Evolutionary conservation across 2,797 vertebrate genomes (phyloP).

Genomic region (Mormyrus proboscirostris): DNA sequence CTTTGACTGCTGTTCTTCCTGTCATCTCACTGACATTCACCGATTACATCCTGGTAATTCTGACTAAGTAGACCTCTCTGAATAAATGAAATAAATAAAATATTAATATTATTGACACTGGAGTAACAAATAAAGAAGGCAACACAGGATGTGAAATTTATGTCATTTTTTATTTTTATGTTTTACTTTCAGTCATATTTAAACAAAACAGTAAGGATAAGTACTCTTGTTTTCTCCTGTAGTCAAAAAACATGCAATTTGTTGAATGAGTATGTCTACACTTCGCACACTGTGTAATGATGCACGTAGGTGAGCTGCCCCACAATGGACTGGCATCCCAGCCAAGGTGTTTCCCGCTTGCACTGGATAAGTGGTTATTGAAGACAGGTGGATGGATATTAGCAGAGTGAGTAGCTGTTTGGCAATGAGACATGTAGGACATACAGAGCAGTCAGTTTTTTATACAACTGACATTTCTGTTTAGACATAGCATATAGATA

Average conservation of each 20-base stretch:
- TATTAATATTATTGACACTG: not conserved
- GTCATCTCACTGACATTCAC: not conserved
- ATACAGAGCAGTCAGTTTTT: not conserved
- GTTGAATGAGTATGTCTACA: not conserved
- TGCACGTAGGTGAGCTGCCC: not conserved
- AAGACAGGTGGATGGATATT: not conserved
- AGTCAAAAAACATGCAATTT: not conserved
- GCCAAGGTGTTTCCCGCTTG: not conserved
- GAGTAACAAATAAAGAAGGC: not conserved
- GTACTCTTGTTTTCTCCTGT: not conserved
- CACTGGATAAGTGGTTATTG: not conserved
- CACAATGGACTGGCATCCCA: not conserved
- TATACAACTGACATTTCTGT: not conserved
- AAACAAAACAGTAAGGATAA: not conserved
- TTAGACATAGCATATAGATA: not conserved
- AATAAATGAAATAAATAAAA: not conserved
- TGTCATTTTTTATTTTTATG: not conserved
- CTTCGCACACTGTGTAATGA: not conserved
- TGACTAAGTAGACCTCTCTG: not conserved
- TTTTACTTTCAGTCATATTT: not conserved
- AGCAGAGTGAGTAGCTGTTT: not conserved
- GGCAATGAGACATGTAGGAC: not conserved
- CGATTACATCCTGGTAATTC: not conserved
- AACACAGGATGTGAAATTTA: not conserved
- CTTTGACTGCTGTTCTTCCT: not conserved